phyloP scores from a whole-genome alignment of 2,797 vertebrate genomes.

The Anolis apletophallus region DNA sequence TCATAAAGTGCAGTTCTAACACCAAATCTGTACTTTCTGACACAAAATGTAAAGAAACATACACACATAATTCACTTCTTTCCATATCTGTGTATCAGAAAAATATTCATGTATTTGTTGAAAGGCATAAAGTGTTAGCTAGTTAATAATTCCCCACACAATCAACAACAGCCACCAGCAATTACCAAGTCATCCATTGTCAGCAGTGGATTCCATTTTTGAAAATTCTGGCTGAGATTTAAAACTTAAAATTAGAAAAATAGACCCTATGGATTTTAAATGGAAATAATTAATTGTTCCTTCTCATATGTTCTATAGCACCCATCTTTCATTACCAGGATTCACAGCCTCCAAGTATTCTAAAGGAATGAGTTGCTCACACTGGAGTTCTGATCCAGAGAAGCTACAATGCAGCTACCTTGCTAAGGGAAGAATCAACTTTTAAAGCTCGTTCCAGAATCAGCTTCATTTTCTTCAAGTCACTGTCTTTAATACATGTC shows the following conservation, averaged over 20 bases:
- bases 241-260: constrained; percentile 51
- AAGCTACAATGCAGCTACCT: neutral
- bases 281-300: constrained; percentile 51
- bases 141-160: constrained; percentile 33
- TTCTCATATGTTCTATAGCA: neutral
- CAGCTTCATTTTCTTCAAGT: neutral
- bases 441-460: neutral
- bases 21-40: constrained; percentile 40
- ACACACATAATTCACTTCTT: constrained; percentile 34
- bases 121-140: constrained; percentile 48
- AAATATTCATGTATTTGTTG: constrained; percentile 41
- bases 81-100: constrained; percentile 62
- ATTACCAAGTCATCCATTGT: constrained; percentile 59
- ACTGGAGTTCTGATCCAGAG: neutral
- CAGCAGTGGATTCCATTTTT: constrained; percentile 63
- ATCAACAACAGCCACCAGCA: constrained; percentile 40
- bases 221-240: constrained; percentile 53
- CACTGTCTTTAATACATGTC: neutral
- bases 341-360: neutral
- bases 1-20: constrained; percentile 35
- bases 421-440: neutral
- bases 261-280: constrained; percentile 52
- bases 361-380: neutral
- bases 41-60: constrained; percentile 51
- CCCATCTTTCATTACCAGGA: constrained; percentile 26